Evolutionary conservation across 1,140 invertebrate genomes (phyloP), one percentile per base, ranked within the genome.

Genomic region (Ceratosolen fusciceps): DNA sequence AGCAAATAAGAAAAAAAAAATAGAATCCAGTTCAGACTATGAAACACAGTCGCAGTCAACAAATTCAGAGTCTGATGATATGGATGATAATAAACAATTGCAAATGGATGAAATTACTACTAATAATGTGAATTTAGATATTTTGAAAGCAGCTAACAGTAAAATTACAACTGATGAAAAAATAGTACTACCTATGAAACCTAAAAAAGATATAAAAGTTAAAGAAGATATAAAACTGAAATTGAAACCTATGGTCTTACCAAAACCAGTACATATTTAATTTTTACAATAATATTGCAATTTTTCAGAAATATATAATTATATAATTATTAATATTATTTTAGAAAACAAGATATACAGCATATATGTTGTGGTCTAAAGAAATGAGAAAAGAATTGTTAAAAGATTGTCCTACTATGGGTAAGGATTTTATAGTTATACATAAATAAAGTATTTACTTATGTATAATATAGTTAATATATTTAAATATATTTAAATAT

Each of bases 331-430:
- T 68, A 70, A 81, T 78, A 80, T 72, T 75, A 47, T 87, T 90
- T 84, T 85, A 95, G 94, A 95, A 95, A 90, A 92, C 94, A 10
- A 91, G 95, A 80, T 94, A 96, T 79, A 97, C 96, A 7, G 96
- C 96, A 0, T 98, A 97, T 88, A 97, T 96, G 93, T 90, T 97
- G 83, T 97, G 96, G 96, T 95, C 96, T 10, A 95, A 95, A 84
- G 95, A 96, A 85, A 93, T 95, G 49, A 91, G 96, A 60, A 93
- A 94, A 83, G 93, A 94, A 80, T 91, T 96, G 79, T 88, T 94
- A 49, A 91, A 93, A 81, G 92, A 93, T 84, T 92, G 93, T 90
- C 95, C 96, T n/a, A 93, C 94, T 81, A 93, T 96, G 91, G 95
- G 93, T 94, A 90, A 90, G 85, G 78, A 80, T 78, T 10, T 37